Evolutionary conservation across 2,888 invertebrate genomes (phyloP).

Genomic region (Terebella lapidaria): DNA sequence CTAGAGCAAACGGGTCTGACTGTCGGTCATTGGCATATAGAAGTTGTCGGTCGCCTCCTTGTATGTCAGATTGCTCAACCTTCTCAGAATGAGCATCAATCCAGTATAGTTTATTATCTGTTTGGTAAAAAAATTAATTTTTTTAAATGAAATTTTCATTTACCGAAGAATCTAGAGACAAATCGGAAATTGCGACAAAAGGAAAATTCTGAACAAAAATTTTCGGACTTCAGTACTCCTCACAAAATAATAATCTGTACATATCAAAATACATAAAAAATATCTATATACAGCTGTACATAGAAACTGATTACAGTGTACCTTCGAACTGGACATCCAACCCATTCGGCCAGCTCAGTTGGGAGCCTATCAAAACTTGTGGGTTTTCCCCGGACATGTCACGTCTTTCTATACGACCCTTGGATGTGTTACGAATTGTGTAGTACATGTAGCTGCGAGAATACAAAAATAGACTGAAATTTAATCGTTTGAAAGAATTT

Average conservation of each 20-base stretch:
- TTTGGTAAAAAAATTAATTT: not conserved
- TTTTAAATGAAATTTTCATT: not conserved
- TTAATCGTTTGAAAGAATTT: too few species aligned
- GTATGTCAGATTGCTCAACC: constrained; percentile 32
- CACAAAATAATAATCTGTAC: not conserved
- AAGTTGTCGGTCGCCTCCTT: constrained; percentile 22
- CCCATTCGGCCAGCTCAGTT: constrained; percentile 73
- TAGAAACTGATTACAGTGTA: constrained; percentile 24
- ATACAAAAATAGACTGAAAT: not conserved
- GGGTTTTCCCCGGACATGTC: constrained; percentile 72
- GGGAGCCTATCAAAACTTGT: constrained; percentile 65
- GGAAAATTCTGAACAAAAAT: too few species aligned
- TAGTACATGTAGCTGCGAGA: constrained; percentile 56
- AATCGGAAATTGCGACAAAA: too few species aligned
- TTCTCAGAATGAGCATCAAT: constrained; percentile 40
- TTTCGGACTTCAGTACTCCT: too few species aligned
- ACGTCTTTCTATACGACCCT: constrained; percentile 66
- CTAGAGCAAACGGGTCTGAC: constrained; percentile 43
- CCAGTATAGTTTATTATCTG: constrained; percentile 43
- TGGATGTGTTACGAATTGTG: constrained; percentile 55
- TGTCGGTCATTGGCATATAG: constrained; percentile 26
- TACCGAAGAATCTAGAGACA: too few species aligned
- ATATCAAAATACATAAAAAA: not conserved
- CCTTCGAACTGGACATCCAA: constrained; percentile 76
- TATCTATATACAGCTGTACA: not conserved